Evolutionary conservation across 2,113 vertebrate genomes (phyloP), one percentile per base, ranked within the genome.

Genomic region (Bolborhynchus lineola): DNA sequence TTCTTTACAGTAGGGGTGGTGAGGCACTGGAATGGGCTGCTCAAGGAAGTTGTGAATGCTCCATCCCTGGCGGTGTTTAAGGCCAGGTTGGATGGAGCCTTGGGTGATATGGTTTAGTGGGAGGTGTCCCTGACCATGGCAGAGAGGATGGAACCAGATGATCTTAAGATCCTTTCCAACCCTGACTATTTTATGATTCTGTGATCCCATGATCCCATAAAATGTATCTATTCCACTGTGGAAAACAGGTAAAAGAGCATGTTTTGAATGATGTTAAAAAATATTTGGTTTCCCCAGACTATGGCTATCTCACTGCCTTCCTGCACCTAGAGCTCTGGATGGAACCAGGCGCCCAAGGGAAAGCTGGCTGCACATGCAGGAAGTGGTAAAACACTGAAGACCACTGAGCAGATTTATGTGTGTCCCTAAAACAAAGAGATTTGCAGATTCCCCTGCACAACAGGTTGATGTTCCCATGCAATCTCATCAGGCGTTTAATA

Each of bases 321-420:
- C 63, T 3, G 3, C 6, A 29, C 9, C n/a, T 67, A 31, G 88
- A 41, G 50, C 25, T 46, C 2, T 7, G 49, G n/a, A 11, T 2
- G 2, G 57, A 33, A 55, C 21, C 0, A 19, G 1, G 31, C 29
- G 37, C 37, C 65, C 70, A 35, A 31, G 39, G 20, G 35, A 28
- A 23, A 62, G 7, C 7, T 0, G 0, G 59, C n/a, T 9, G 12
- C 25, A 2, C 9, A 28, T 1, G 0, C 10, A 1, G 3, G 19
- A 25, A 46, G 16, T 3, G 63, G 77, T 44, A 57, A 62, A 79
- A 49, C 31, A 8, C 5, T 23, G 60, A 84, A 74, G 31, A 60
- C 2, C 47, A 18, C 44, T n/a, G 35, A 75, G 70, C 28, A 64
- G 10, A 49, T n/a, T 89, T 37, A 63, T 29, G 62, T n/a, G 72